Evolutionary conservation across 2,888 invertebrate genomes (phyloP).

Genomic region (Heliconius charithonia): DNA sequence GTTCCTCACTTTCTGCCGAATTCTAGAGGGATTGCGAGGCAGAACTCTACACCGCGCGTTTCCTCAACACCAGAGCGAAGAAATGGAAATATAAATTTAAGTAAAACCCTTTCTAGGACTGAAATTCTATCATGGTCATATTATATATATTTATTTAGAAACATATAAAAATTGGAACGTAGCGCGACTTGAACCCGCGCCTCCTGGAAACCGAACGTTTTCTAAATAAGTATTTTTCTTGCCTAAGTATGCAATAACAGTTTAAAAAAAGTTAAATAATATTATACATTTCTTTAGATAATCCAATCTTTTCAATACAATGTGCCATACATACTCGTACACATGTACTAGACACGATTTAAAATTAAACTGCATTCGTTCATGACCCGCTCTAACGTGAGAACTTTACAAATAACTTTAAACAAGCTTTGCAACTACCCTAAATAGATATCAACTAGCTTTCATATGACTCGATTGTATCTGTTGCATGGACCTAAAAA

Average conservation of each 20-base stretch:
- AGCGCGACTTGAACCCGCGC: too few species aligned
- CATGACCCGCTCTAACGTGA: conserved; percentile 34
- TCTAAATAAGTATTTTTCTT: too few species aligned
- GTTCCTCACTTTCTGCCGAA: too few species aligned
- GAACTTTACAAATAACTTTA: conserved; percentile 34
- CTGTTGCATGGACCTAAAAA: neutral
- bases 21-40: too few species aligned
- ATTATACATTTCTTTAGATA: neutral
- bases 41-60: too few species aligned
- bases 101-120: too few species aligned
- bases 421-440: conserved; percentile 21
- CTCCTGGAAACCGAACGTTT: too few species aligned
- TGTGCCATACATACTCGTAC: neutral
- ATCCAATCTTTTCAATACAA: conserved; percentile 5
- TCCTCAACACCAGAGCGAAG: too few species aligned
- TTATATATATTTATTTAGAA: neutral
- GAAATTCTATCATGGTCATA: neutral
- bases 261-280: too few species aligned
- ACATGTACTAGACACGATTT: conserved; percentile 8
- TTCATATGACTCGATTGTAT: conserved; percentile 29
- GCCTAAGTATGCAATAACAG: too few species aligned
- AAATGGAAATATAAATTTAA: too few species aligned
- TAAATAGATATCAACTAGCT: conserved; percentile 20
- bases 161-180: too few species aligned
- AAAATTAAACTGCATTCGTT: conserved; percentile 19